These are phyloP conservation scores for Drosophila tristis DNA, from an alignment of 1,140 invertebrate genomes.

Conservation along the genomic window DNA sequence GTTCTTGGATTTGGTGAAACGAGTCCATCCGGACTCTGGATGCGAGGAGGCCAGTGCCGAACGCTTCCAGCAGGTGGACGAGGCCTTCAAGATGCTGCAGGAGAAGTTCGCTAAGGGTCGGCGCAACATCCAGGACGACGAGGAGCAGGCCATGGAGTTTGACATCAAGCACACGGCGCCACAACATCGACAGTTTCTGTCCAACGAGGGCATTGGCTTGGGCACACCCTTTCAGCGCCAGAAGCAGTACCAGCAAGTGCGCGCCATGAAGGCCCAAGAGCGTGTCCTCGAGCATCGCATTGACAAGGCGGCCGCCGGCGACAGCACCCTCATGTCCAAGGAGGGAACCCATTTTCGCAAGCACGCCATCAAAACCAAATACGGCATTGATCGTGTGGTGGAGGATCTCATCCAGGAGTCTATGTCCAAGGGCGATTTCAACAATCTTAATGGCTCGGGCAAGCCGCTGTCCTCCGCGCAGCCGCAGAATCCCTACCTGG, in stretches of 20 bases:
- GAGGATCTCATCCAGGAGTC: conserved; percentile 96
- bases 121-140: conserved; percentile 83
- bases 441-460: conserved; percentile 91
- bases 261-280: conserved; percentile 89
- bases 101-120: conserved; percentile 86
- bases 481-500: conserved; percentile 92
- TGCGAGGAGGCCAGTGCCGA: conserved; percentile 87
- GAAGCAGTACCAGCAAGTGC: conserved; percentile 89
- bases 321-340: conserved; percentile 89
- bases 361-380: conserved; percentile 92
- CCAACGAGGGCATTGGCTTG: conserved; percentile 90
- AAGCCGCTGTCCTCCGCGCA: conserved; percentile 90
- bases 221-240: conserved; percentile 91
- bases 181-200: conserved; percentile 94
- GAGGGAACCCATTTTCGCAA: conserved; percentile 86
- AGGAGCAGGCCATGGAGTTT: conserved; percentile 84
- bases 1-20: conserved; percentile 91
- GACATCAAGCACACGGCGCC: conserved; percentile 92
- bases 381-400: conserved; percentile 93
- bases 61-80: conserved; percentile 90
- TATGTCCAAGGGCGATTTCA: conserved; percentile 94
- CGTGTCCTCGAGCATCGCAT: conserved; percentile 91
- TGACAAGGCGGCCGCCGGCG: conserved; percentile 88
- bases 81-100: conserved; percentile 85
- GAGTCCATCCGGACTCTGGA: conserved; percentile 93